phyloP scores from a whole-genome alignment of 2,888 invertebrate species.

The Beris morrisii region DNA sequence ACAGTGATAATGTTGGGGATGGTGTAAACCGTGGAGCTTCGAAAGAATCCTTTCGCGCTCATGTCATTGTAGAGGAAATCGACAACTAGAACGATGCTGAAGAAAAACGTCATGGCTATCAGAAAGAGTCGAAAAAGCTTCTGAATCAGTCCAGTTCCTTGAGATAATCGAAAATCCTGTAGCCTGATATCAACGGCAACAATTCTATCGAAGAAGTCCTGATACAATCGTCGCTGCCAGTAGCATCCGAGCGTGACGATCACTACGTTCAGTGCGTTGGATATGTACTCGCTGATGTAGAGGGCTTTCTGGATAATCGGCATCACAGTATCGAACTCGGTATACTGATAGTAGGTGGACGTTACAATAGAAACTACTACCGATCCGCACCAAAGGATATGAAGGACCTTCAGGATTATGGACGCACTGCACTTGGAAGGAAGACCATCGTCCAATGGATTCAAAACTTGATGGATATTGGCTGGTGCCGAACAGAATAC shows the following conservation, averaged over 20 bases:
- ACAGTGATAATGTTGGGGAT: constrained; percentile 22
- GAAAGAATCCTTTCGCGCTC: constrained; percentile 1
- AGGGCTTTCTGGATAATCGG: constrained; percentile 26
- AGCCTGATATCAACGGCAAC: constrained; percentile 30
- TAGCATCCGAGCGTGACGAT: constrained; percentile 27
- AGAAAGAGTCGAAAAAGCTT: constrained; percentile 7
- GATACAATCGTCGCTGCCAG: constrained; percentile 18
- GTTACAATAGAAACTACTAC: constrained; percentile 9
- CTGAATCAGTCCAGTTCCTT: background rate
- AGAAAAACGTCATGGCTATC: constrained; percentile 3
- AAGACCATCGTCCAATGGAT: background rate
- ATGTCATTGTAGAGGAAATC: constrained; percentile 30
- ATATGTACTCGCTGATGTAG: constrained; percentile 32
- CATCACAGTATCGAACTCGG: constrained; percentile 25
- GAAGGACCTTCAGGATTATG: background rate
- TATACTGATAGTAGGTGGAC: constrained; percentile 28
- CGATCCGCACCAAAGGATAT: constrained; percentile 24
- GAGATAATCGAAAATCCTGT: constrained; percentile 14
- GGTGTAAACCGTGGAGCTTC: constrained; percentile 29
- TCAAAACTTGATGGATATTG: constrained; percentile 4
- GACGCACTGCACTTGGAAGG: background rate
- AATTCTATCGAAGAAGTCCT: constrained; percentile 24
- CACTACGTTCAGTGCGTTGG: constrained; percentile 21
- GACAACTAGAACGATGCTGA: constrained; percentile 14
- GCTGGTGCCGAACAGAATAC: constrained; percentile 26